Evolutionary conservation across 2,113 vertebrate genomes (phyloP), one percentile per base, ranked within the genome.

Genomic region (Tetraodon nigroviridis): DNA sequence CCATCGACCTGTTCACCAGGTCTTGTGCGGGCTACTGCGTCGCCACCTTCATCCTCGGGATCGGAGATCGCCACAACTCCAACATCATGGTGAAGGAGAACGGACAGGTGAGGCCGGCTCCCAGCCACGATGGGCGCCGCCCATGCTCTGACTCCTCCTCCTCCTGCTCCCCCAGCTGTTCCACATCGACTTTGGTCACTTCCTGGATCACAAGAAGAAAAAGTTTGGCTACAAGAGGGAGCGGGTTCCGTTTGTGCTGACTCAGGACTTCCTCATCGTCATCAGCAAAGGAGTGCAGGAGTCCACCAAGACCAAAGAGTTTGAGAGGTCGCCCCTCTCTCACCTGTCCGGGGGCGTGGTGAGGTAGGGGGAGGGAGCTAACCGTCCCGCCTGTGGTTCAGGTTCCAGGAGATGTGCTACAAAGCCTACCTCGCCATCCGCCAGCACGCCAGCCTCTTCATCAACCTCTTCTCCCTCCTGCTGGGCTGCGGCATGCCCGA

Each of bases 21-120:
- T 99, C 95, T 0, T 99, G 97, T 66, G 97, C 97, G 61, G 97
- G 97, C 59, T 99, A 99, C 82, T 98, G 96, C 64, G 96, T 99
- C 54, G 97, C 96, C 58, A 98, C 96, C 49, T 99, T 99, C 80
- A 98, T 99, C 82, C 86, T 99, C 57, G 96, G 97, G 37, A 99
- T 99, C 60, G 96, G 96, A 76, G 96, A 99, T 81, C 90, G 97
- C 52, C 97, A 99, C 90, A 99, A 99, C 75, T 98, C 95, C 84
- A 99, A 99, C 89, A 99, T 99, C 75, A 99, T 98, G 97, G 96
- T 98, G 64, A 99, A 99, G 86, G 95, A 99, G 52, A 95, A 99
- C 61, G 96, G 96, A 76, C 96, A 99, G 87, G 96, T 98, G 91
- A 54, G 48, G 4, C 18, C 53, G 7, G 15, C 6, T 37, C 24